Percentiles rank a stretch among this genome's conserved stretches.
These are phyloP conservation scores for Drosophila aff. DNA, from an alignment of 1,140 invertebrate species.

Conservation along the genomic window DNA sequence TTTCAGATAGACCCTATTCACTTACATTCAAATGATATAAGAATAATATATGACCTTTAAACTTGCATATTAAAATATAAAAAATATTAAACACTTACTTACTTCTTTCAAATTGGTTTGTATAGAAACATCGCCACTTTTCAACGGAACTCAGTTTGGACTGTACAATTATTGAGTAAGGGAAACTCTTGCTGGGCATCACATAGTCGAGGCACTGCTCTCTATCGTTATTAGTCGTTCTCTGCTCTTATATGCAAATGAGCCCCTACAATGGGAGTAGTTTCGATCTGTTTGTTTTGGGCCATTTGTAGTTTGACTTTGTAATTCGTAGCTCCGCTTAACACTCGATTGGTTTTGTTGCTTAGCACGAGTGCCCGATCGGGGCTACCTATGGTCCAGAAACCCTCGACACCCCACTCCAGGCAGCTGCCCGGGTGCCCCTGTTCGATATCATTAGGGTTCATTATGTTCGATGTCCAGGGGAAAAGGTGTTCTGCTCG, in stretches of 20 bases:
- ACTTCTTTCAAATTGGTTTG: background rate
- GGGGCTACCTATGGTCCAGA: conserved; percentile 33
- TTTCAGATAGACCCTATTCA: background rate
- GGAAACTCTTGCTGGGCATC: background rate
- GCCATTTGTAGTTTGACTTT: conserved; percentile 69
- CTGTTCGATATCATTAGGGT: conserved; percentile 76
- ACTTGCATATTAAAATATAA: too few species aligned
- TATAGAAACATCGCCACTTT: background rate
- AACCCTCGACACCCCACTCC: conserved; percentile 45
- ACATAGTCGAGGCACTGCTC: background rate
- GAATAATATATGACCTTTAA: background rate
- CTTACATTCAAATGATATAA: background rate
- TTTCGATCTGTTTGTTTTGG: conserved; percentile 68
- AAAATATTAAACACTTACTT: background rate
- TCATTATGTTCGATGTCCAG: conserved; percentile 79
- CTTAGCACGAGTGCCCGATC: conserved; percentile 69
- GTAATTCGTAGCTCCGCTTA: conserved; percentile 80
- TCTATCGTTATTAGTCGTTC: background rate
- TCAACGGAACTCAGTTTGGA: background rate
- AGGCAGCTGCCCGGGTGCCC: conserved; percentile 45
- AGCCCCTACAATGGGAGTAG: conserved; percentile 75
- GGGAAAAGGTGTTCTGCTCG: conserved; percentile 78
- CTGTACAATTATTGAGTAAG: background rate
- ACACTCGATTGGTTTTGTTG: conserved; percentile 82
- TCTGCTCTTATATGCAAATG: conserved; percentile 70